Base-by-base conservation (phyloP, 2,113 vertebrate genomes). In the Pygoscelis antarcticus region DNA sequence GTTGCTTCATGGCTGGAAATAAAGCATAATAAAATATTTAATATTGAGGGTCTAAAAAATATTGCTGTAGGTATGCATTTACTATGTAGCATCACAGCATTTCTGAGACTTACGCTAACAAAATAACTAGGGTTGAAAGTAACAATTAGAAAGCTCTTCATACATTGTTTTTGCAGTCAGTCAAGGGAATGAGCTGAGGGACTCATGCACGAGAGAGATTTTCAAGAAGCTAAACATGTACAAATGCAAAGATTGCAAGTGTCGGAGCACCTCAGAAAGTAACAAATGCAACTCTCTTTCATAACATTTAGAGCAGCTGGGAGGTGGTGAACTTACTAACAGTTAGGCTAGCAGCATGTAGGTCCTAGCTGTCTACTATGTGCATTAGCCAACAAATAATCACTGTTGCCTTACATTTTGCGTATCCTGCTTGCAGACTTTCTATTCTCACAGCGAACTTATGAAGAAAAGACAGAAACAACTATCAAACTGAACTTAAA, bases 291-390 rank as follows among this genome's bases (percentile, higher is more conserved):
- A 49, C 51, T 78, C 10, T 21, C 13, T 20, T 11, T n/a, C 51
- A 32, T 36, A 76, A 29, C 34, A 44, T 42, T 57, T 52, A 49
- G 15, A 80, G 47, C 22, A 76, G 22, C 2, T 57, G 25, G 8
- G 19, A 96, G 34, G 34, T 1, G 4, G 13, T 12, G 10, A 92
- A 46, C 44, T 75, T 71, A 40, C 2, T 38, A 60, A 51, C 8
- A 74, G 10, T 51, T 29, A 72, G n/a, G n/a, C 36, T 58, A 62
- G 40, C 57, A 87, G 46, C 19, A 47, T 2, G 7, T 8, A 47
- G 23, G 22, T 84, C 52, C 42, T 40, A 72, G n/a, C 21, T 47
- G 7, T 36, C 19, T 57, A 21, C 36, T 46, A 30, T 0, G 0
- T 25, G 22, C 34, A 47, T 61, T 57, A 71, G 26, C 16, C 86